A percentile compares a stretch with the other conserved stretches of the same genome.
Evolutionary conservation across 2,113 vertebrate genomes (phyloP).

Genomic region (Tursiops truncatus): DNA sequence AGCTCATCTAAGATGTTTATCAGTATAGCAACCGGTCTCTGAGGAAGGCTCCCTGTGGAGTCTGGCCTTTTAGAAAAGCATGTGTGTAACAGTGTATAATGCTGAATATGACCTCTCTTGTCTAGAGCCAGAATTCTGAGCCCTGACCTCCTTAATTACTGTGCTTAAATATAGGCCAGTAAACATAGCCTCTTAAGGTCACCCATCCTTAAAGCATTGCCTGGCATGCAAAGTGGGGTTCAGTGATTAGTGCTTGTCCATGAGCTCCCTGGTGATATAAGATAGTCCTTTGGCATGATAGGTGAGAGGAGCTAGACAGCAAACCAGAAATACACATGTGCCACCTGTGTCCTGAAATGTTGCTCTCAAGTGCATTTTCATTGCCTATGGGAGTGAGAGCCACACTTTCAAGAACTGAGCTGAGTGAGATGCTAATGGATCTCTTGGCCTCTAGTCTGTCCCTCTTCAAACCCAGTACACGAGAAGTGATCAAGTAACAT

Average conservation of each 20-base stretch:
- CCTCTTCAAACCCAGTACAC: background rate
- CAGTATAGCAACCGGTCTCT: background rate
- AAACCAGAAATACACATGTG: background rate
- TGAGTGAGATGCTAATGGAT: background rate
- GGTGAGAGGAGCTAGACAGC: background rate
- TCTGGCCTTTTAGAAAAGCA: background rate
- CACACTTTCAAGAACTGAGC: constrained; percentile 15
- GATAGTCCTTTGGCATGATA: background rate
- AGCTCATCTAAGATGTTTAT: background rate
- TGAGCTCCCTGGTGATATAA: background rate
- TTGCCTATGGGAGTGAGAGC: background rate
- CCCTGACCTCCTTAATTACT: background rate
- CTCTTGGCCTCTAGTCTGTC: background rate
- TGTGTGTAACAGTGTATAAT: background rate
- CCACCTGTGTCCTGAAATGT: background rate
- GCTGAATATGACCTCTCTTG: background rate
- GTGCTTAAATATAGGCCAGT: background rate
- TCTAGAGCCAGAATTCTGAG: background rate
- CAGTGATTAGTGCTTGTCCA: background rate
- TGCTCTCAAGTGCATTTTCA: background rate
- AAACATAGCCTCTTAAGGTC: background rate
- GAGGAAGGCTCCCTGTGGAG: background rate
- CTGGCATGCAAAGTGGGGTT: background rate
- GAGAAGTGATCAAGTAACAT: background rate
- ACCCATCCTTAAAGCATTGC: background rate